phyloP scores from a whole-genome alignment of 2,797 vertebrate species.

The Oreortyx pictus region DNA sequence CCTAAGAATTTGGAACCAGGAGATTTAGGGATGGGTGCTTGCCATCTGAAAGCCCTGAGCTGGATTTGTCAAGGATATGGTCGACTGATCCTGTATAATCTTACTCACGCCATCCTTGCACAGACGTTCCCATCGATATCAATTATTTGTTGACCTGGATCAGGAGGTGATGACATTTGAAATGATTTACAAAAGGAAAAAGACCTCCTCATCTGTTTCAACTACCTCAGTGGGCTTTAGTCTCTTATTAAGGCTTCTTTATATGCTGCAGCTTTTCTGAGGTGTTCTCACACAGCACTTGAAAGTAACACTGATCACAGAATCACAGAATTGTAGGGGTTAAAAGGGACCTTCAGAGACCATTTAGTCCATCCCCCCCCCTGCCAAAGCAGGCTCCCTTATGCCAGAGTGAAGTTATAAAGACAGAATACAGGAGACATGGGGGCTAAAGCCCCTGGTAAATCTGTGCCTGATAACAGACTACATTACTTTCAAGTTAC shows the following conservation, averaged over 20 bases:
- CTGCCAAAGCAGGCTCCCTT: too few species aligned
- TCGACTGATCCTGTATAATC: background rate
- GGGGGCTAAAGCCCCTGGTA: background rate
- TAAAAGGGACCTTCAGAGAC: too few species aligned
- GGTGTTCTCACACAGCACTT: background rate
- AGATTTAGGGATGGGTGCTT: background rate
- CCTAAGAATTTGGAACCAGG: slow-evolving; percentile 15
- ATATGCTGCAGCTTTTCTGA: slow-evolving; percentile 11
- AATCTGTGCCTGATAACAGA: background rate
- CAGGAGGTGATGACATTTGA: slow-evolving; percentile 25
- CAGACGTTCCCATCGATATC: slow-evolving; percentile 6
- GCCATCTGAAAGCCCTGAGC: slow-evolving; percentile 7
- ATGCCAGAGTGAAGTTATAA: background rate
- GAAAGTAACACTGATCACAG: background rate
- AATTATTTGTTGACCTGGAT: slow-evolving; percentile 47
- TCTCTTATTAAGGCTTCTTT: slow-evolving; percentile 12
- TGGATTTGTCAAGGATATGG: slow-evolving; percentile 16
- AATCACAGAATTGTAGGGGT: too few species aligned
- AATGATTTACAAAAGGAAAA: slow-evolving; percentile 23
- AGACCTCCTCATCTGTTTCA: background rate
- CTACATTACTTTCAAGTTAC: slow-evolving; percentile 1
- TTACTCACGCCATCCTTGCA: slow-evolving; percentile 6
- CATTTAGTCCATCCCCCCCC: too few species aligned
- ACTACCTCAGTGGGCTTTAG: background rate
- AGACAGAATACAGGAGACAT: background rate